phyloP scores from a whole-genome alignment of 2,888 invertebrate genomes.

The Selenia dentaria region DNA sequence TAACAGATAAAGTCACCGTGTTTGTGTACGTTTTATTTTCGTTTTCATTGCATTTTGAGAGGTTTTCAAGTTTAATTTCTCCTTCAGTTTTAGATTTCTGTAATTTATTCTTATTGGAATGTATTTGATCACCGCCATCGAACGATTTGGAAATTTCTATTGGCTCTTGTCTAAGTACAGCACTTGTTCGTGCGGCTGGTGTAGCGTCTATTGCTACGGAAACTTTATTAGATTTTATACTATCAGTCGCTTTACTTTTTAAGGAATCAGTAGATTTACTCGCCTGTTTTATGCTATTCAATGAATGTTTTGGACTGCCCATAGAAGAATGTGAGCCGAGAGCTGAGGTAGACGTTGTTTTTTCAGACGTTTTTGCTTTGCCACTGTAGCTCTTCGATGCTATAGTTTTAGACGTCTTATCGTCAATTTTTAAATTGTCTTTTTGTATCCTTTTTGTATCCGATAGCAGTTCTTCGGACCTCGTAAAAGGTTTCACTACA shows the following conservation, averaged over 20 bases:
- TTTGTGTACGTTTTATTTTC: slow-evolving; percentile 64
- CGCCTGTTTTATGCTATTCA: slow-evolving; percentile 48
- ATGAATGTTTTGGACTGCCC: slow-evolving; percentile 61
- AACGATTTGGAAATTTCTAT: slow-evolving; percentile 89
- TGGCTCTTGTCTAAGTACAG: slow-evolving; percentile 90
- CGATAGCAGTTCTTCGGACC: slow-evolving; percentile 75
- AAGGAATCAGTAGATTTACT: slow-evolving; percentile 75
- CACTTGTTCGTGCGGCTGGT: slow-evolving; percentile 88
- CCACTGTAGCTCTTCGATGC: slow-evolving; percentile 50
- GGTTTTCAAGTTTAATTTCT: slow-evolving; percentile 50
- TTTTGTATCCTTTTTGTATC: slow-evolving; percentile 58
- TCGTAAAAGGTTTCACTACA: slow-evolving; percentile 62
- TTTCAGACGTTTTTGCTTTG: slow-evolving; percentile 70
- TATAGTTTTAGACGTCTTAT: slow-evolving; percentile 45
- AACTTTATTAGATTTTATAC: slow-evolving; percentile 86
- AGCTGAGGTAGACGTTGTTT: slow-evolving; percentile 76
- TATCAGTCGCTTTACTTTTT: slow-evolving; percentile 70
- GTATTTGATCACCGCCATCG: slow-evolving; percentile 65
- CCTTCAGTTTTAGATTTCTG: slow-evolving; percentile 74
- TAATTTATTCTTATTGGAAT: slow-evolving; percentile 61
- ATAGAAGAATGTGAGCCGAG: slow-evolving; percentile 75
- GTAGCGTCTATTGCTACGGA: slow-evolving; percentile 93
- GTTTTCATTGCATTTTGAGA: slow-evolving; percentile 34
- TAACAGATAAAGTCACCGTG: slow-evolving; percentile 63
- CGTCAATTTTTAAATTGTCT: slow-evolving; percentile 45